Conservation (phyloP, 2,888 invertebrate genomes). For the Pilophorus perplexus region DNA sequence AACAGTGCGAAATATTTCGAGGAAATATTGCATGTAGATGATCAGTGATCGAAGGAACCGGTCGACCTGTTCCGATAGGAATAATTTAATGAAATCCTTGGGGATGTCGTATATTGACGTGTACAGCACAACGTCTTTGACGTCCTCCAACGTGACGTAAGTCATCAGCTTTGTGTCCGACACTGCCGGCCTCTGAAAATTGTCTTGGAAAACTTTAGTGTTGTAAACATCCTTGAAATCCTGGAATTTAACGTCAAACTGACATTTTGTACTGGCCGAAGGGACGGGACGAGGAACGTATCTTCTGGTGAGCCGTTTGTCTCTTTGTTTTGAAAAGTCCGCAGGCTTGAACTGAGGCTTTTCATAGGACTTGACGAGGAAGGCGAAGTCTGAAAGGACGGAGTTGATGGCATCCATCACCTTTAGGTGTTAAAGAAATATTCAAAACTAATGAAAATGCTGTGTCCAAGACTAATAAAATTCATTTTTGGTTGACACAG, state of each 20-base stretch:
- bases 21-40: slow-evolving; percentile 40
- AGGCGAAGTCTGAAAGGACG: background rate
- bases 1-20: slow-evolving; percentile 23
- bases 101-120: slow-evolving; percentile 34
- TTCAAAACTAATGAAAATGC: too few relatives aligned
- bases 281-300: too few relatives aligned
- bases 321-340: background rate
- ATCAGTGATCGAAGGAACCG: slow-evolving; percentile 26
- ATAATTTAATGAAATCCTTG: slow-evolving; percentile 29
- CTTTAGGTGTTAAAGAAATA: too few relatives aligned
- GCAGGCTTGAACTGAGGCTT: background rate
- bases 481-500: too few relatives aligned
- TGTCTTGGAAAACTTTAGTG: slow-evolving; percentile 29
- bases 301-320: background rate
- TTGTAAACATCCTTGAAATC: slow-evolving; percentile 34
- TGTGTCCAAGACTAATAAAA: too few relatives aligned
- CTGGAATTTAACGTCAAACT: slow-evolving; percentile 28
- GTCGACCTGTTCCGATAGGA: slow-evolving; percentile 29
- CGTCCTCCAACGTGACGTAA: slow-evolving; percentile 30
- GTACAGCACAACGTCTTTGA: slow-evolving; percentile 40
- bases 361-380: slow-evolving; percentile 16
- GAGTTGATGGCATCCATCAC: slow-evolving; percentile 14
- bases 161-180: slow-evolving; percentile 6
- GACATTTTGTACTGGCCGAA: too few relatives aligned
- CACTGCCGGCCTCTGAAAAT: slow-evolving; percentile 24